These are phyloP conservation scores for Cephalopterus ornatus DNA, from an alignment of 2,113 vertebrate genomes.

Conservation along the genomic window DNA sequence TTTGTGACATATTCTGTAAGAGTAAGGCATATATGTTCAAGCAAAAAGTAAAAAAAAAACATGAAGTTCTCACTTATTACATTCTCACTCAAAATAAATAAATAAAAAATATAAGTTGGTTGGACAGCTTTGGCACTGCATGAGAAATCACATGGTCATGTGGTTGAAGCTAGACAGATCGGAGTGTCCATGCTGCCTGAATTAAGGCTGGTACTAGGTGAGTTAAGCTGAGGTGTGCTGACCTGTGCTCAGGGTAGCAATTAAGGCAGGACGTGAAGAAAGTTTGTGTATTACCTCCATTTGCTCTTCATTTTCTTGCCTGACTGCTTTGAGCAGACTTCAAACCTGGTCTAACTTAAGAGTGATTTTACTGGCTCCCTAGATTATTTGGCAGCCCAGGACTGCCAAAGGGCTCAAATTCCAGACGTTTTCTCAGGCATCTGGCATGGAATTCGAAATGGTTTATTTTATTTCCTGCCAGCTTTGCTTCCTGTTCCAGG, in stretches of 20 bases:
- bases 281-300: neutral
- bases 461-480: constrained; percentile 11
- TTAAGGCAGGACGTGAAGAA: neutral
- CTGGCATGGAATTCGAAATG: neutral
- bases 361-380: neutral
- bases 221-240: neutral
- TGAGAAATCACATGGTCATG: neutral
- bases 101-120: neutral
- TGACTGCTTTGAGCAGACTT: neutral
- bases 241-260: neutral
- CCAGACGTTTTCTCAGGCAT: constrained; percentile 29
- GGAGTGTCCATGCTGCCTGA: neutral
- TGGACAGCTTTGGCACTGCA: neutral
- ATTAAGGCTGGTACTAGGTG: neutral
- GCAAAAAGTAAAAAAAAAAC: neutral
- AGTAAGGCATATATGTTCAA: neutral
- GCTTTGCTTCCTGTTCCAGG: neutral
- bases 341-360: neutral
- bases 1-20: neutral
- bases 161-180: neutral
- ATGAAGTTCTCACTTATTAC: neutral
- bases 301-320: neutral
- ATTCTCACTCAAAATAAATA: neutral
- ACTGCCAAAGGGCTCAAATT: neutral
- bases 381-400: neutral